Conservation (phyloP, 1,140 invertebrate genomes). For the Drosophila elegans region DNA sequence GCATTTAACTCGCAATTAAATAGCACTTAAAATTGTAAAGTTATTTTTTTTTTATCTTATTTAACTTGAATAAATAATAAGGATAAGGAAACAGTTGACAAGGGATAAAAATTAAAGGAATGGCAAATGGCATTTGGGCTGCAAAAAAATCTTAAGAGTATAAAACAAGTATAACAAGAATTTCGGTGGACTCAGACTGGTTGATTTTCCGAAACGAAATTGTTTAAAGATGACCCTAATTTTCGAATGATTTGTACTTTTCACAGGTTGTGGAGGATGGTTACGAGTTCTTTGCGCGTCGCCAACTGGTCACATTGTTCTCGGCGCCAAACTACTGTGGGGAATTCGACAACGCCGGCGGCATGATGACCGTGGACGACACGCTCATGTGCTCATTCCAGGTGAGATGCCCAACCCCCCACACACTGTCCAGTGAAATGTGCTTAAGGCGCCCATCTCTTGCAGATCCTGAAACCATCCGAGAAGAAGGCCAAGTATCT, state of each 20-base stretch:
- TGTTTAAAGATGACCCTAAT: background rate
- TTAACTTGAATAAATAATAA: too few relatives aligned
- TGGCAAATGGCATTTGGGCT: too few relatives aligned
- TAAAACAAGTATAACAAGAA: too few relatives aligned
- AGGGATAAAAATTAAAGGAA: too few relatives aligned
- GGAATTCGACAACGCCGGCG: constrained; percentile 96
- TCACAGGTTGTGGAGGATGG: constrained; percentile 93
- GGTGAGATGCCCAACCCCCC: constrained; percentile 62
- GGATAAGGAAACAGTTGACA: too few relatives aligned
- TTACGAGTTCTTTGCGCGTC: constrained; percentile 96
- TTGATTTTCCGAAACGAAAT: too few relatives aligned
- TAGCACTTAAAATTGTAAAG: too few relatives aligned
- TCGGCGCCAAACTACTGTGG: constrained; percentile 95
- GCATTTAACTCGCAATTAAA: too few relatives aligned
- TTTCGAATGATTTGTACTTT: background rate
- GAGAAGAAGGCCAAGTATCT: constrained; percentile 99
- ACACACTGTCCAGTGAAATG: background rate
- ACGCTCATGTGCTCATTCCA: constrained; percentile 99
- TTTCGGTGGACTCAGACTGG: too few relatives aligned
- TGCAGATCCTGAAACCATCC: constrained; percentile 98
- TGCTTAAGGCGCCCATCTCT: background rate
- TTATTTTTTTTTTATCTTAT: too few relatives aligned
- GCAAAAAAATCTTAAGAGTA: too few relatives aligned
- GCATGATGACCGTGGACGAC: constrained; percentile 99
- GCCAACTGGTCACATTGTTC: constrained; percentile 96